Evolutionary conservation across 2,113 vertebrate species (phyloP), one percentile per base, ranked within the genome.

Genomic region (Smithornis capensis): DNA sequence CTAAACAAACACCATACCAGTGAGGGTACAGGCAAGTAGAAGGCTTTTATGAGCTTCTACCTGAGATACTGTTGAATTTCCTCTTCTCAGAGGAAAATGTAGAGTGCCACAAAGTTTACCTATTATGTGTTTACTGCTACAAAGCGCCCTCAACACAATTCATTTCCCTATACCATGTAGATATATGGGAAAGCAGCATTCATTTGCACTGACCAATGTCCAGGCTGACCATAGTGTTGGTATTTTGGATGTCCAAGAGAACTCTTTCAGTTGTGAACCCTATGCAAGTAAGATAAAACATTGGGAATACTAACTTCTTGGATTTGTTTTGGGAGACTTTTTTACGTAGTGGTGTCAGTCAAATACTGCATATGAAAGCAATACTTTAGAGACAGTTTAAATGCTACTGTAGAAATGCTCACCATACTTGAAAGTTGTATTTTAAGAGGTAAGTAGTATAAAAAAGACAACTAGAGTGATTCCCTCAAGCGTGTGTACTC

Each of bases 1-100:
- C 71, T 94, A 94, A 80, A 67, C 55, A 95, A 96, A 94, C 90
- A 94, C 18, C 44, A 84, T 47, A 90, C 62, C 90, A 71, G 33
- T 44, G 56, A 94, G 55, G 35, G 63, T 55, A 80, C 50, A 83
- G 59, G 25, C n/a, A 94, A 64, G 22, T 21, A n/a, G 65, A 55
- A 87, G 16, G n/a, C 37, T 89, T 87, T 78, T 74, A 83, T 4
- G 13, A 70, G 38, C 12, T 81, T 87, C 59, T 67, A 10, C 64
- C 16, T 56, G 67, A 83, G 42, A 31, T 81, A 47, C 14, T 70
- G 25, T 23, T 70, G 55, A 90, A 16, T 77, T 92, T 81, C 11
- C 29, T 80, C 65, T 84, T n/a, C 64, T 82, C 50, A 86, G 23
- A 62, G 29, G 12, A 79, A 85, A 40, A 31, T 14, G 19, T 22